Base-by-base conservation (phyloP, 2,888 invertebrate species). In the Exocentrus adspersus region DNA sequence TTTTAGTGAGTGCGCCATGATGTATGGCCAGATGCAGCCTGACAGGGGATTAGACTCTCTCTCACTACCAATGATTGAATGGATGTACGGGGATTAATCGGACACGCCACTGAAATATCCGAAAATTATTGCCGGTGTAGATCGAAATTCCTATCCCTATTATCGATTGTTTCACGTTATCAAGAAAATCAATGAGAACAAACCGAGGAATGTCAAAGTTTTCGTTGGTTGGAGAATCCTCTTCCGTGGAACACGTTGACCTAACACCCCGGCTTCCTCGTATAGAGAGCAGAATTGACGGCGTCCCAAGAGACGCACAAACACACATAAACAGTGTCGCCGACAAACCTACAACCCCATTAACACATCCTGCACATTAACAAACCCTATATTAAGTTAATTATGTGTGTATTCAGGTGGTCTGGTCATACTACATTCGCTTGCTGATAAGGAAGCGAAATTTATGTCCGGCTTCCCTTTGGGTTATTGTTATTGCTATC, bases 341-440 rank as follows among this genome's bases (percentile, higher is more conserved):
- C 30, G 57, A 20, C 43, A 57, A 60, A 65, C 64, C 61, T 64
- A 60, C 56, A 42, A 54, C 64, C 51, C 56, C 66, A 63, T 67
- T 67, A 67, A 67, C 66, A 67, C 63, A 67, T 67, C 66, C 63
- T 56, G 42, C 53, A 48, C 65, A 66, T 66, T 66, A 66, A 66
- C 66, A 60, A 60, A 60, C 63, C 60, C 45, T 58, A 50, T 57
- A 66, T 66, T 60, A 66, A 63, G 58, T 67, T 67, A 67, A 63
- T 67, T 63, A 63, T 67, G 66, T 67, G 65, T 63, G 63, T 63
- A 63, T 63, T 58, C 63, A 66, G 63, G 58, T 63, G 63, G 63
- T 53, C 65, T 53, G 65, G 56, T 61, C 58, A 64, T 52, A 46
- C 43, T 19, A 42, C 53, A 62, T 59, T 54, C 45, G 37, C 10